Evolutionary conservation across 92 coral and sea anemone species (phyloP).

Genomic region (Phenganax subtilis): DNA sequence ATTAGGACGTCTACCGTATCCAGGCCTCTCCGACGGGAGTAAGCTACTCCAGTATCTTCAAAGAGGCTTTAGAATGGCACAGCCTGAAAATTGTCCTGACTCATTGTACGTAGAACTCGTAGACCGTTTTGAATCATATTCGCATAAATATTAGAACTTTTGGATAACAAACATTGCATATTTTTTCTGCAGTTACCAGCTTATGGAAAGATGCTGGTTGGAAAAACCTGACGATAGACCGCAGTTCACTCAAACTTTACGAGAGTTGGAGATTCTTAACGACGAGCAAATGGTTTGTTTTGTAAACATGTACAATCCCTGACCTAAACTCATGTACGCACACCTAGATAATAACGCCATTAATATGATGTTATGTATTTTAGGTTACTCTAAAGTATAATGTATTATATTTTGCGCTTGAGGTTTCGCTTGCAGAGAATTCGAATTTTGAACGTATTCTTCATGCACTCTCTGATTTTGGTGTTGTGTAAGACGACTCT

Average conservation of each 20-base stretch:
- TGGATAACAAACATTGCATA: neutral
- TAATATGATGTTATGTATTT: too few relatives aligned
- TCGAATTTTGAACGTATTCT: too few relatives aligned
- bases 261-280: conserved; percentile 2
- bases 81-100: conserved; percentile 31
- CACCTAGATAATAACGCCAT: too few relatives aligned
- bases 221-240: conserved; percentile 34
- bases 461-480: too few relatives aligned
- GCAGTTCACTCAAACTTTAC: conserved; percentile 8
- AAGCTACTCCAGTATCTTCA: conserved; percentile 10
- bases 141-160: neutral
- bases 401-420: too few relatives aligned
- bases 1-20: conserved; percentile 12
- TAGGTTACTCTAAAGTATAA: too few relatives aligned
- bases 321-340: too few relatives aligned
- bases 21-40: conserved; percentile 3
- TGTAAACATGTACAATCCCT: neutral
- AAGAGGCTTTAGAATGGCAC: conserved; percentile 23
- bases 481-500: too few relatives aligned
- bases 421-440: too few relatives aligned
- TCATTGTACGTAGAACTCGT: conserved; percentile 11
- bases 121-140: neutral
- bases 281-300: conserved; percentile 18
- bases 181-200: conserved; percentile 11
- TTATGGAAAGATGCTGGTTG: conserved; percentile 34